Conservation (phyloP, 2,888 invertebrate genomes). For the Melanotus villosus region DNA sequence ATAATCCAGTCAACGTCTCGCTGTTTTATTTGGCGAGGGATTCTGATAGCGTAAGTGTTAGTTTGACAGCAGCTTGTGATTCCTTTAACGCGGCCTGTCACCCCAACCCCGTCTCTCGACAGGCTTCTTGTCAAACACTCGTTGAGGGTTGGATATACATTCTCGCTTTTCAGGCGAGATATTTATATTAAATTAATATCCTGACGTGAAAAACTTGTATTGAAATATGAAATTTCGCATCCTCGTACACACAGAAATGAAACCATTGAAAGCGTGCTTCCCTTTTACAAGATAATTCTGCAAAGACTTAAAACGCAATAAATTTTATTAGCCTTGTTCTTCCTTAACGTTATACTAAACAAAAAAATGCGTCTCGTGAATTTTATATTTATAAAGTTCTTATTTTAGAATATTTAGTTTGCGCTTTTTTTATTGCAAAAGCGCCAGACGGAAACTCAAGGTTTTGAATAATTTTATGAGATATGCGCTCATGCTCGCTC, state of each 20-base stretch:
- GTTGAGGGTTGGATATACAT: slow-evolving; percentile 31
- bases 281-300: not conserved
- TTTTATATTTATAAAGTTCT: slow-evolving; percentile 16
- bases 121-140: slow-evolving; percentile 36
- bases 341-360: not conserved
- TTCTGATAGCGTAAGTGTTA: slow-evolving; percentile 34
- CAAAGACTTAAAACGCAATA: not conserved
- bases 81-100: slow-evolving; percentile 33
- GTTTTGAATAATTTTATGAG: slow-evolving; percentile 43
- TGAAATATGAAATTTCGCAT: slow-evolving; percentile 1
- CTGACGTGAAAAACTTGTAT: slow-evolving; percentile 19
- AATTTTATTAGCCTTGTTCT: not conserved
- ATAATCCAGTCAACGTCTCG: slow-evolving; percentile 23
- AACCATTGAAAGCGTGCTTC: not conserved
- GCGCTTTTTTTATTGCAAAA: slow-evolving; percentile 23
- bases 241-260: not conserved
- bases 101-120: slow-evolving; percentile 24
- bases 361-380: not conserved
- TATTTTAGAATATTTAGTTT: slow-evolving; percentile 23
- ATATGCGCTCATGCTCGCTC: slow-evolving; percentile 40
- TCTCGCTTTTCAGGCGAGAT: slow-evolving; percentile 25
- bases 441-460: slow-evolving; percentile 40
- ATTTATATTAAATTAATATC: slow-evolving; percentile 44
- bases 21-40: slow-evolving; percentile 38
- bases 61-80: slow-evolving; percentile 43